Conservation (phyloP, 2,113 vertebrate species). For the Plotosus lineatus region DNA sequence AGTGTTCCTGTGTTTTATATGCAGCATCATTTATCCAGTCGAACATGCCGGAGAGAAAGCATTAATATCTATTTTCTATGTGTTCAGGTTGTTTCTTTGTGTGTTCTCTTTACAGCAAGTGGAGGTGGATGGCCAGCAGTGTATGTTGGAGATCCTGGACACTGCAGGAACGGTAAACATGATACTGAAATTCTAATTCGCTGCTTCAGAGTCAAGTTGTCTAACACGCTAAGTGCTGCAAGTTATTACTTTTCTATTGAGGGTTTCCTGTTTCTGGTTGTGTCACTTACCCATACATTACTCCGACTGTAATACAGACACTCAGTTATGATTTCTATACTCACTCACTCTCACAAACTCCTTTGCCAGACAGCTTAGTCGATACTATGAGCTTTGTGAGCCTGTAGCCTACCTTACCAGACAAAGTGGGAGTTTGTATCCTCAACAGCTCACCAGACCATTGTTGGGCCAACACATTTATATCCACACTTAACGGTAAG, state of each 20-base stretch:
- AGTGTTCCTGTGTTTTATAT: slow-evolving; percentile 13
- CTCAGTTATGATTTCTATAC: no score
- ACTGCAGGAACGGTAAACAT: slow-evolving; percentile 84
- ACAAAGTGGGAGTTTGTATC: no score
- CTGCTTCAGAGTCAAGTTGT: neutral
- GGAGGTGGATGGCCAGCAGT: slow-evolving; percentile 89
- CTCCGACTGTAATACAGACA: neutral
- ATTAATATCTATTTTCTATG: neutral
- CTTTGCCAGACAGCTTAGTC: no score
- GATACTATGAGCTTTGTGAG: no score
- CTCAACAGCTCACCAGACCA: no score
- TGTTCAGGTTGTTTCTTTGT: neutral
- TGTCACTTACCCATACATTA: neutral
- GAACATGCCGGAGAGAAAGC: slow-evolving; percentile 23
- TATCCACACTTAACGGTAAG: no score
- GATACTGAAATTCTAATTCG: neutral
- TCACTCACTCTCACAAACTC: no score
- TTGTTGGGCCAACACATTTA: no score
- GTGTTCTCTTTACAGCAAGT: slow-evolving; percentile 76
- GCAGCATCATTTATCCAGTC: slow-evolving; percentile 16
- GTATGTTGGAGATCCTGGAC: slow-evolving; percentile 90
- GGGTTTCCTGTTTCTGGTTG: neutral
- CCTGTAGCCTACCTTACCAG: no score
- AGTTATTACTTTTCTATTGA: neutral
- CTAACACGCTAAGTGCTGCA: neutral